Conservation (phyloP, 2,113 vertebrate genomes). For the Podiceps cristatus region DNA sequence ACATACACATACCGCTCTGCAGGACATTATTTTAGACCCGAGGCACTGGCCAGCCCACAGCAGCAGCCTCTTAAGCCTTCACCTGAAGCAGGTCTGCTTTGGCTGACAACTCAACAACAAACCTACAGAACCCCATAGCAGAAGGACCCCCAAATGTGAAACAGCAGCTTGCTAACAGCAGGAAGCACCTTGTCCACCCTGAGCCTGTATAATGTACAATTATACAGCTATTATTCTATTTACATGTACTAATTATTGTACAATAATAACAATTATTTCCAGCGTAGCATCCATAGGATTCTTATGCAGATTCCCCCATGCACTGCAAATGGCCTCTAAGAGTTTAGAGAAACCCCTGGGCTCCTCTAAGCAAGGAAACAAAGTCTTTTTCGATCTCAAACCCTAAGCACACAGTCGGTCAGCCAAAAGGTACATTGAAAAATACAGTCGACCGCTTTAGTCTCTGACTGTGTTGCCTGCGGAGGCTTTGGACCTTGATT, state of each 20-base stretch:
- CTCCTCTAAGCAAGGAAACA: background rate
- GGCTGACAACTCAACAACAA: background rate
- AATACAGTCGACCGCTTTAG: accelerated
- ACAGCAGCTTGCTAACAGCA: background rate
- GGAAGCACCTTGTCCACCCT: background rate
- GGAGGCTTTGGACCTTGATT: background rate
- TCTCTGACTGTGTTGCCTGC: too few species aligned
- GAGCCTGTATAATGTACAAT: background rate
- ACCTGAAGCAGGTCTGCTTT: background rate
- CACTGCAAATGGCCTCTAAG: background rate
- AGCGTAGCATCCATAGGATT: background rate
- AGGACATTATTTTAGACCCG: accelerated
- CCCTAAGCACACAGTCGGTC: background rate
- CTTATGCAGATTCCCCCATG: background rate
- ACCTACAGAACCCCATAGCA: background rate
- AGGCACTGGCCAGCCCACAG: background rate
- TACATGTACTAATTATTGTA: background rate
- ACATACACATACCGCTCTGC: background rate
- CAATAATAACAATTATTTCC: background rate
- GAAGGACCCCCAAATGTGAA: background rate
- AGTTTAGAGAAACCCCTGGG: background rate
- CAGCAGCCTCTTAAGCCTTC: background rate
- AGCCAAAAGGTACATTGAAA: background rate
- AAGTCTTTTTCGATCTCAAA: background rate
- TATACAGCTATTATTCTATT: background rate